phyloP scores from a whole-genome alignment of 2,888 invertebrate genomes.

The Drosophila quinaria region DNA sequence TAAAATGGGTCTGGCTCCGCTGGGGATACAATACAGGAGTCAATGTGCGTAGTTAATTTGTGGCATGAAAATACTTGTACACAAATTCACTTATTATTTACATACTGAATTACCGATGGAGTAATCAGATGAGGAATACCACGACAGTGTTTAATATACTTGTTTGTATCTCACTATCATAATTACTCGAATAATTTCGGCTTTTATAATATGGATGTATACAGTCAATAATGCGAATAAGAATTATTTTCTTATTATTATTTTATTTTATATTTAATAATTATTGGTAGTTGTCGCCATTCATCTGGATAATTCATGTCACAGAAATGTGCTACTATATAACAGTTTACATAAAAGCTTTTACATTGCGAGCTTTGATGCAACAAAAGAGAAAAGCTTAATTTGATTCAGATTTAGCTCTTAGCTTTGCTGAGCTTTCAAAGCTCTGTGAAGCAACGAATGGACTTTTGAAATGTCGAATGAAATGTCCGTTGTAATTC shows the following conservation, averaged over 20 bases:
- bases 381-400: neutral
- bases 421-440: neutral
- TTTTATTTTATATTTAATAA: no score
- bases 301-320: neutral
- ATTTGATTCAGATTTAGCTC: no score
- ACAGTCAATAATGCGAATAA: neutral
- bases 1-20: conserved; percentile 44
- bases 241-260: no score
- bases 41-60: conserved; percentile 36
- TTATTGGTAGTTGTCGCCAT: no score
- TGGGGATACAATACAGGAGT: conserved; percentile 40
- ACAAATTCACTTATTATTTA: neutral
- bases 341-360: conserved; percentile 9
- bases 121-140: neutral
- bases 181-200: neutral
- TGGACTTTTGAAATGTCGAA: neutral
- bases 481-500: neutral
- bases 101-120: neutral
- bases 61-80: neutral
- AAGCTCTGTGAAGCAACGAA: neutral
- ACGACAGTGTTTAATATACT: neutral
- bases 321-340: neutral
- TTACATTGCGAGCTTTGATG: neutral
- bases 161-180: neutral
- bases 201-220: neutral